Base-by-base conservation (phyloP, 1,140 invertebrate genomes). In the Atta cephalotes region DNA sequence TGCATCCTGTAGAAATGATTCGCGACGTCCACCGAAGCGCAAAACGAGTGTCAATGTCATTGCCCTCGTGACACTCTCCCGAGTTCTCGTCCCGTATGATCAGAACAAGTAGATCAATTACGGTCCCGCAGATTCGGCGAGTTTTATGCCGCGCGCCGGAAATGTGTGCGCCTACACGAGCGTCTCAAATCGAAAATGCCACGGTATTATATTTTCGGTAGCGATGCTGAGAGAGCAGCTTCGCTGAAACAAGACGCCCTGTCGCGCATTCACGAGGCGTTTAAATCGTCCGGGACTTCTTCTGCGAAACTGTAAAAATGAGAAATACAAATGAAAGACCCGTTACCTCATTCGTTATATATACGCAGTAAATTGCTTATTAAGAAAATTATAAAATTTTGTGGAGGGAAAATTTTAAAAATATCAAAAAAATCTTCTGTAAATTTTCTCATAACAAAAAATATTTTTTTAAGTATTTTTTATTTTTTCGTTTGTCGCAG, bases 21-120 rank as follows among this genome's bases (percentile, higher is more conserved):
- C 39, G 60, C 25, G 35, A 51, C 45, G 53, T 66, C 35, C 49
- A 71, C 53, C 28, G 12, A 12, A 62, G 12, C 7, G n/a, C 45
- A 49, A 45, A 71, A 80, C 70, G 53, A 82, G 81, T 86, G 71
- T 90, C 81, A 90, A 90, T 90, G 88, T 88, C 71, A 70, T 89
- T 90, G 87, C 89, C 91, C 92, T 89, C 70, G 76, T 86, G 56
- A 28, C 14, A 12, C 35, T 70, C 70, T 49, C 56, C 14, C 53
- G 35, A 18, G 16, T 31, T 51, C 18, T 28, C 16, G 18, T 21
- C 18, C 18, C 25, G 25, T n/a, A 16, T 39, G 18, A 72, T 72
- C 51, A 2, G 16, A 31, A 62, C 39, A 82, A 82, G 45, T 45
- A 45, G 56, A 66, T 66, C 39, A 74, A 74, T 74, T 62, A 21